A percentile compares a stretch with the other conserved stretches of the same genome.
phyloP scores from a whole-genome alignment of 1,140 invertebrate species.

The Megathymus violae region DNA sequence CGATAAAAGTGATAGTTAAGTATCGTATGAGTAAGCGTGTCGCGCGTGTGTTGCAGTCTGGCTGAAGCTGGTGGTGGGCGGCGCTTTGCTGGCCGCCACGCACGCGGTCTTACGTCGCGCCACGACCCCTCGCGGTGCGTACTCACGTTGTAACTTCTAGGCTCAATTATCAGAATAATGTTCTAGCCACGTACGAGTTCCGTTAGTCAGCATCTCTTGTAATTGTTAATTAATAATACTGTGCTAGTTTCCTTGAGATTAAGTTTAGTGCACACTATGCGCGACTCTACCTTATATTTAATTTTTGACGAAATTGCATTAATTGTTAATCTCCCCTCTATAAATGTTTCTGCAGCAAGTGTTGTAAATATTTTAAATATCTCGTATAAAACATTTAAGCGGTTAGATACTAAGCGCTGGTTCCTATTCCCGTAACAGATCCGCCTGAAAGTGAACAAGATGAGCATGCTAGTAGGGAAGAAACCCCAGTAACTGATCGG shows the following conservation, averaged over 20 bases:
- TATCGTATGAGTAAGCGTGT: slow-evolving; percentile 44
- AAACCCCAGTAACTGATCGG: slow-evolving; percentile 58
- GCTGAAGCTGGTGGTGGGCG: slow-evolving; percentile 90
- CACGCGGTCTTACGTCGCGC: slow-evolving; percentile 87
- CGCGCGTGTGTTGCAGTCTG: slow-evolving; percentile 88
- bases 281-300: too few species aligned
- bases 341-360: too few species aligned
- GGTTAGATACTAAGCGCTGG: slow-evolving; percentile 25
- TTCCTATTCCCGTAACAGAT: slow-evolving; percentile 58
- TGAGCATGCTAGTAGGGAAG: slow-evolving; percentile 54
- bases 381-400: slow-evolving; percentile 5
- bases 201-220: slow-evolving; percentile 24
- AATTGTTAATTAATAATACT: slow-evolving; percentile 8
- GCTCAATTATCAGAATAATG: slow-evolving; percentile 4
- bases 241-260: slow-evolving; percentile 3
- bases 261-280: too few species aligned
- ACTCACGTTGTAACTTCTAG: slow-evolving; percentile 31
- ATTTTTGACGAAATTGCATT: too few species aligned
- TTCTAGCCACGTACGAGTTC: slow-evolving; percentile 5
- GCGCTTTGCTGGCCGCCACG: slow-evolving; percentile 90
- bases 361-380: slow-evolving; percentile 16
- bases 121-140: slow-evolving; percentile 70
- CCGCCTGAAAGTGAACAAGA: slow-evolving; percentile 50
- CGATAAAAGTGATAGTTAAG: background rate
- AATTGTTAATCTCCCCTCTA: too few species aligned